Percentiles rank a stretch among this genome's conserved stretches.
Conservation (phyloP, 2,113 vertebrate genomes). For the Solea solea region DNA sequence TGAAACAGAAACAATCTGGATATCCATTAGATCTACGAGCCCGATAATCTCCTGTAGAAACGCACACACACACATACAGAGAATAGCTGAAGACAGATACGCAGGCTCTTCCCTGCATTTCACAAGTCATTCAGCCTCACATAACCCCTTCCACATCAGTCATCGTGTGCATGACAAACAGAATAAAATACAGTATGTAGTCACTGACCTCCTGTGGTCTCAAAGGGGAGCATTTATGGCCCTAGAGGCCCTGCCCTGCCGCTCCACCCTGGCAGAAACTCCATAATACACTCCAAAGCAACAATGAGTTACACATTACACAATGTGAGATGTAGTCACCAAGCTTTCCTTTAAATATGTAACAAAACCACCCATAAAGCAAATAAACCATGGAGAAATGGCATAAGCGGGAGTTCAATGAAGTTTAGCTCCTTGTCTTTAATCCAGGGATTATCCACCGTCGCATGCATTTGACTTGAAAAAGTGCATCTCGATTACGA, state of each 20-base stretch:
- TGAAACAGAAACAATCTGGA: conserved; percentile 16
- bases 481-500: too few species aligned
- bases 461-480: too few species aligned
- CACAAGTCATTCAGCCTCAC: conserved; percentile 8
- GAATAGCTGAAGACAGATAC: not conserved
- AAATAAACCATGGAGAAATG: not conserved
- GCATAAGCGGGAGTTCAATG: too few species aligned
- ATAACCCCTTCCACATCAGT: conserved; percentile 5
- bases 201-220: conserved; percentile 22
- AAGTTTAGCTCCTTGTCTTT: too few species aligned
- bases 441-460: too few species aligned
- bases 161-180: conserved; percentile 21
- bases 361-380: not conserved
- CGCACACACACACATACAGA: not conserved
- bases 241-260: conserved; percentile 1
- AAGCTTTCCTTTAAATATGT: not conserved
- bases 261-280: conserved; percentile 5
- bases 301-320: not conserved
- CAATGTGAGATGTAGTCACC: not conserved
- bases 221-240: not conserved
- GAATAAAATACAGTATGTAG: not conserved
- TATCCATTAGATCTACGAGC: conserved; percentile 22
- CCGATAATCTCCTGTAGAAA: conserved; percentile 11
- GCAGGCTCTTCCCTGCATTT: conserved; percentile 18
- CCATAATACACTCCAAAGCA: not conserved